Evolutionary conservation across 2,797 vertebrate species (phyloP).

Genomic region (Molothrus ater): DNA sequence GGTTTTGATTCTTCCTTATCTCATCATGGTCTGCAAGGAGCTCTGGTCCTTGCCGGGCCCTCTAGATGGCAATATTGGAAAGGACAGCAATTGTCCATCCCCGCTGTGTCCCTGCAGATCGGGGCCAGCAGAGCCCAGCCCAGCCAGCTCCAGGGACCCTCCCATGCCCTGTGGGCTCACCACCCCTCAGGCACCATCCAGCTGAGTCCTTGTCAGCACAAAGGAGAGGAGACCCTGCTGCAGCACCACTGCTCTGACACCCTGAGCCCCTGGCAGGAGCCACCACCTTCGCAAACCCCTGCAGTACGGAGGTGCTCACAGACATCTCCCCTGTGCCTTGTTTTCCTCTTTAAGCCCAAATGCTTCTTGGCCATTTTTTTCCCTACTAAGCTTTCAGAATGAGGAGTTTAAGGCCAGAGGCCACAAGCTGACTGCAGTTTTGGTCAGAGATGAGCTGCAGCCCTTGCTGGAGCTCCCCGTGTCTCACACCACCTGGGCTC

Average conservation of each 20-base stretch:
- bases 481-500: neutral
- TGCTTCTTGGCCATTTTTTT: neutral
- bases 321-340: neutral
- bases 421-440: neutral
- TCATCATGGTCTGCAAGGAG: neutral
- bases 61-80: constrained; percentile 70
- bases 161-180: neutral
- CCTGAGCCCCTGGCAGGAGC: neutral
- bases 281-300: neutral
- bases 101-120: fast-evolving
- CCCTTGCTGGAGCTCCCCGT: neutral
- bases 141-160: neutral
- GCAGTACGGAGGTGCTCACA: neutral
- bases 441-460: neutral
- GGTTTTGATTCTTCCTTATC: neutral
- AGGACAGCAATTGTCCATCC: neutral
- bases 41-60: constrained; percentile 37
- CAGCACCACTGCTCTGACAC: neutral
- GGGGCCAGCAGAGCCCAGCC: neutral
- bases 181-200: neutral
- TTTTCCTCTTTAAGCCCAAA: neutral
- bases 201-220: neutral
- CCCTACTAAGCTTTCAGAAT: neutral
- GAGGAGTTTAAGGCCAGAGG: neutral
- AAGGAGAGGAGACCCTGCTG: neutral